phyloP scores from a whole-genome alignment of 2,888 invertebrate genomes.

The Agrotis clavis region DNA sequence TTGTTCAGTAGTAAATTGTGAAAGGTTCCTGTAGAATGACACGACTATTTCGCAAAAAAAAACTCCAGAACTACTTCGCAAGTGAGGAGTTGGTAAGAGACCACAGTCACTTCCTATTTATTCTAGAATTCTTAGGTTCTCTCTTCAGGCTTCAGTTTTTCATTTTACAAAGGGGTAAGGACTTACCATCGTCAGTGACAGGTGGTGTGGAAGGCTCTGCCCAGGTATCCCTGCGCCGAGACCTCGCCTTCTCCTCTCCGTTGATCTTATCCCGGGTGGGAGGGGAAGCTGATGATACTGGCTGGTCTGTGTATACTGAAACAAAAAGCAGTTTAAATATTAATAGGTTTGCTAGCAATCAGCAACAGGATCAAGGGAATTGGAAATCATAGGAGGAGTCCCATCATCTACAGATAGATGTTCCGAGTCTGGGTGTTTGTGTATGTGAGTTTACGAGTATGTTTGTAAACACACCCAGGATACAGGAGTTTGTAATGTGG shows the following conservation, averaged over 20 bases:
- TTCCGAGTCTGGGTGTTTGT: too few relatives aligned
- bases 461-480: too few relatives aligned
- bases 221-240: constrained; percentile 89
- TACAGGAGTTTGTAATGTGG: too few relatives aligned
- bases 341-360: neutral
- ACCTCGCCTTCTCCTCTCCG: constrained; percentile 94
- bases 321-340: constrained; percentile 49
- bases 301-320: constrained; percentile 92
- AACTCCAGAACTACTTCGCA: neutral
- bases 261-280: constrained; percentile 95
- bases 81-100: neutral
- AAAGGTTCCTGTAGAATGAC: neutral
- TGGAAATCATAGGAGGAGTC: too few relatives aligned
- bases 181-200: constrained; percentile 80
- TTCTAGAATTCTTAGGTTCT: neutral
- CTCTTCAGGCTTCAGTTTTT: neutral
- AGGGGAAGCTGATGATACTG: constrained; percentile 94
- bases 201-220: constrained; percentile 80
- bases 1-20: neutral
- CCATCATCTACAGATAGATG: too few relatives aligned
- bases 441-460: too few relatives aligned
- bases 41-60: too few relatives aligned
- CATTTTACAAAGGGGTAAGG: too few relatives aligned
- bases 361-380: too few relatives aligned
- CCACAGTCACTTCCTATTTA: neutral